Base-by-base conservation (phyloP, 2,113 vertebrate genomes). In the Excalfactoria chinensis region DNA sequence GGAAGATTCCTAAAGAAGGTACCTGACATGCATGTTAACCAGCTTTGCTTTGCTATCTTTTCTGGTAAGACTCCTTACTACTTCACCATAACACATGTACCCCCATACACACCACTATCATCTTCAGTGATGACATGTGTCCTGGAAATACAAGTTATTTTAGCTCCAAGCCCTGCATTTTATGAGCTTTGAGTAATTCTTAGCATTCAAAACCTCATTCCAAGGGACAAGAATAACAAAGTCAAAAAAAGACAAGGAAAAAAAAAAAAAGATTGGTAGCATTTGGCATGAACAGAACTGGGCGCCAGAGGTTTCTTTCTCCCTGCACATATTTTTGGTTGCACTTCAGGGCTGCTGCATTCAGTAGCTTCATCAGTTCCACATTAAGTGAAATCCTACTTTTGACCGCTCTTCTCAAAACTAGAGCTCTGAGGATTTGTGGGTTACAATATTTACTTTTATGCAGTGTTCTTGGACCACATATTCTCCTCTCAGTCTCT, bases 181-280 rank as follows among this genome's bases (percentile, higher is more conserved):
- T 84, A 90, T 71, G 77, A 93, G 88, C 60, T 88, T 74, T 75
- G 48, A 91, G 55, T 44, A 90, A 94, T 86, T 86, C 51, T 66
- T 63, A 86, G 48, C 73, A 91, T 81, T 86, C 60, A 85, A 48
- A 81, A 75, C 34, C 25, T 91, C 88, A 88, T 76, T 90, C 81
- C 86, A 94, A 85, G 71, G 51, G 28, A 56, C 46, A 92, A 71
- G 7, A 90, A 69, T 15, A 86, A 70, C 34, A 21, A 84, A 73
- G 12, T 48, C 30, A 15, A 4, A 26, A 60, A 32, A 60, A 58
- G 28, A 9, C 17, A 56, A 64, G 67, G 44, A 18, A 25, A 34
- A 32, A n/a, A 11, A 11, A 26, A 46, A 25, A 76, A 30, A 7
- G 35, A 64, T 0, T 1, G 34, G 60, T 78, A 84, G 83, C n/a